Conservation (phyloP, 2,888 invertebrate genomes). For the Lasioglossum figueresi region DNA sequence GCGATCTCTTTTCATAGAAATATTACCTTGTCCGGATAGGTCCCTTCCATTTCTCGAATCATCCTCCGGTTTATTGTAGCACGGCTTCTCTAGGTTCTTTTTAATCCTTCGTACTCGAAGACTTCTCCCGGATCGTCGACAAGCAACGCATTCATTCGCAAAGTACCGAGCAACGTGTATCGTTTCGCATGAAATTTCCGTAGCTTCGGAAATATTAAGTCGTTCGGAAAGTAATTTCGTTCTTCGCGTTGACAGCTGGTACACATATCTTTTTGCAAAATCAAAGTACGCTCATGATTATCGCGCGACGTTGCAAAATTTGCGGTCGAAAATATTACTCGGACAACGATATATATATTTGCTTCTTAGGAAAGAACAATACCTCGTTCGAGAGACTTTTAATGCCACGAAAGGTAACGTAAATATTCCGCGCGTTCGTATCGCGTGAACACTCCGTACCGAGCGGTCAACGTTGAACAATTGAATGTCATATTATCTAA, state of each 20-base stretch:
- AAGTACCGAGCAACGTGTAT: background rate
- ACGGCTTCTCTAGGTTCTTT: background rate
- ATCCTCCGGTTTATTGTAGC: background rate
- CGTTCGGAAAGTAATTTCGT: no score
- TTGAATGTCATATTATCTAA: conserved; percentile 16
- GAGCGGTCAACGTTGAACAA: conserved; percentile 12
- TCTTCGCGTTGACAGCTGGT: no score
- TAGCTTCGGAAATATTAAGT: no score
- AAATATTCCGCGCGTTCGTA: background rate
- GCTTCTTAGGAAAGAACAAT: background rate
- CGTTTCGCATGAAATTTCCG: background rate
- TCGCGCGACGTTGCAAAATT: background rate
- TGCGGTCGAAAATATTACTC: background rate
- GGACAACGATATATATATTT: background rate
- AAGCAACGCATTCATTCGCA: background rate
- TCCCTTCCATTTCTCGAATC: background rate
- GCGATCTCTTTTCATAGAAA: background rate
- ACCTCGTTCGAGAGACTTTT: background rate
- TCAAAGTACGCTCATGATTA: background rate
- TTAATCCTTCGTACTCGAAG: background rate
- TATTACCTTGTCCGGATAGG: background rate
- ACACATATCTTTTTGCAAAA: no score
- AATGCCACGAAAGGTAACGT: background rate
- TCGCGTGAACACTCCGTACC: background rate
- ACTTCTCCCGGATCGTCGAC: background rate